phyloP scores from a whole-genome alignment of 2,797 vertebrate genomes.

The Phrynocephalus vlangalii region DNA sequence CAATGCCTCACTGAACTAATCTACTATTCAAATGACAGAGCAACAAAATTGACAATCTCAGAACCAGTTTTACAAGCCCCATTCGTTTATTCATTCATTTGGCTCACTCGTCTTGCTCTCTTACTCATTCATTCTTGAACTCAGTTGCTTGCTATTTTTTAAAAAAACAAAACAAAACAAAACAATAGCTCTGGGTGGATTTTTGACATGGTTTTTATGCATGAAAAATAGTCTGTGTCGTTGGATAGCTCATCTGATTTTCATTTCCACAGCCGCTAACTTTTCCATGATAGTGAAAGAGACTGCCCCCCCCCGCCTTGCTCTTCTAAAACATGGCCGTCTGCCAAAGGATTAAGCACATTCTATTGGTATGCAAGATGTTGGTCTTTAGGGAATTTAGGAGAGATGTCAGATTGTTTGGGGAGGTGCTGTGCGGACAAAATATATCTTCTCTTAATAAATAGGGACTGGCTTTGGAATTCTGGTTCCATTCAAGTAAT shows the following conservation, averaged over 20 bases:
- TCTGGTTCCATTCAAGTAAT: not conserved
- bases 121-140: not conserved
- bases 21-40: constrained; percentile 50
- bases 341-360: constrained; percentile 60
- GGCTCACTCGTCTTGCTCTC: not conserved
- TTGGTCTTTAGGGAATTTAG: constrained; percentile 52
- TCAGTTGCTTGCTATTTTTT: constrained; percentile 50
- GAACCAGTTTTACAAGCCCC: constrained; percentile 23
- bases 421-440: not conserved
- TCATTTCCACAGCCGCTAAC: constrained; percentile 41
- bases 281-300: constrained; percentile 51
- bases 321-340: constrained; percentile 43
- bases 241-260: constrained; percentile 9
- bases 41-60: constrained; percentile 61
- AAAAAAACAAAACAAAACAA: not conserved
- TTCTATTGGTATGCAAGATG: constrained; percentile 52
- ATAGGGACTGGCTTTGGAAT: constrained; percentile 43
- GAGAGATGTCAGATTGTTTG: constrained; percentile 52
- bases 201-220: constrained; percentile 48
- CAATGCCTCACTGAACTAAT: constrained; percentile 37
- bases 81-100: constrained; percentile 49
- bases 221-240: constrained; percentile 39
- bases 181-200: constrained; percentile 23
- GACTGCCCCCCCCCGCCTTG: constrained; percentile 25
- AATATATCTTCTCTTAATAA: constrained; percentile 7